Conservation (phyloP, 1,140 invertebrate genomes). For the Brachionus asplanchnoidis region DNA sequence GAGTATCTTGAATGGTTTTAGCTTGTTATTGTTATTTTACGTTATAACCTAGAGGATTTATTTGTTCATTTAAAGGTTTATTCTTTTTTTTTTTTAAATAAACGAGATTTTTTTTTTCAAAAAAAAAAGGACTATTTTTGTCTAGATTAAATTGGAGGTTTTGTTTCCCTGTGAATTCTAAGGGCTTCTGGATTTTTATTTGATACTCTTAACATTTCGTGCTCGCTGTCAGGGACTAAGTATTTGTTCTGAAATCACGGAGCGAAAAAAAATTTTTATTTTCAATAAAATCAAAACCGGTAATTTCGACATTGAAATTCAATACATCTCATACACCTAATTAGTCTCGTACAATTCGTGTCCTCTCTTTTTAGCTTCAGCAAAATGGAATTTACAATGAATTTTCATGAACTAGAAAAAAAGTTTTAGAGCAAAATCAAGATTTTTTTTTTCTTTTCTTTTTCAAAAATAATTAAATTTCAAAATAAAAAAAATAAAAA, state of each 20-base stretch:
- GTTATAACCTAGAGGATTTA: not conserved
- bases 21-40: conserved; percentile 14
- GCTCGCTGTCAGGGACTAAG: not conserved
- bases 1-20: conserved; percentile 15
- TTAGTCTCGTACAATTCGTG: not conserved
- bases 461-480: not conserved
- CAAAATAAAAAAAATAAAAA: not conserved
- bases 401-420: not conserved
- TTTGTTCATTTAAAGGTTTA: conserved; percentile 20
- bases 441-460: not conserved
- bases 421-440: not conserved
- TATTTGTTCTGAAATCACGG: conserved; percentile 19
- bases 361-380: not conserved
- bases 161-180: not conserved
- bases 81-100: not conserved
- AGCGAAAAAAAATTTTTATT: not conserved
- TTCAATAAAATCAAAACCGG: conserved; percentile 13
- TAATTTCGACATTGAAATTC: conserved; percentile 2
- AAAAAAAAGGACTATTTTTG: not conserved
- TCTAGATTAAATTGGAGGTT: not conserved
- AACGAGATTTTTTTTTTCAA: not conserved
- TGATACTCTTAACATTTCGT: not conserved
- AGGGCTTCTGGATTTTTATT: not conserved
- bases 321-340: not conserved
- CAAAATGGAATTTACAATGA: not conserved